Base-by-base conservation (phyloP, 1,140 invertebrate genomes). In the Listronotus bonariensis region DNA sequence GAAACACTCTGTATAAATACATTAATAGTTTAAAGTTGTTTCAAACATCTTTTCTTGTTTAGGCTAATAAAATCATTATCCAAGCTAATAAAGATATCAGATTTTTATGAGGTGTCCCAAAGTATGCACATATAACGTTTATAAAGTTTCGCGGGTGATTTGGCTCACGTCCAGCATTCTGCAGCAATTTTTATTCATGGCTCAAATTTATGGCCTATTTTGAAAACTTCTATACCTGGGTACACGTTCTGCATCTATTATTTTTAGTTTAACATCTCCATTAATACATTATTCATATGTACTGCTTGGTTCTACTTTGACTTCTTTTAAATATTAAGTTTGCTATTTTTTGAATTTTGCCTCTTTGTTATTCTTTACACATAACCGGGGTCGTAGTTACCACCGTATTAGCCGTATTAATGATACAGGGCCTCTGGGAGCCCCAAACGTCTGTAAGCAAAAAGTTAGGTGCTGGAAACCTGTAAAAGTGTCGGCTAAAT, bases 201-300 rank as follows among this genome's bases (percentile, higher is more conserved):
- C 18, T n/a, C 14, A 20, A 45, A 38, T 61, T 52, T 61, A 61
- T 61, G 49, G 20, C 48, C 48, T 46, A 42, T 51, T 52, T 52
- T 42, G 46, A 31, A 46, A 52, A 46, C 32, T 58, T 48, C 43
- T 48, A 46, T 48, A 58, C 56, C 42, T 48, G 45, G 36, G 41
- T 60, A 45, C 57, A 60, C 57, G 57, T 51, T 60, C 46, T 40
- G 57, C 57, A 60, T 60, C 57, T 41, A 60, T 60, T 60, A 60
- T 60, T 60, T 60, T 60, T 60, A 48, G 57, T 36, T 60, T 60
- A 34, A 60, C 20, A 48, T 60, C 57, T 49, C 34, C 26, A 26
- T 51, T 60, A 60, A 60, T 60, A 45, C 57, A 60, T 60, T 60
- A 60, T 60, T 45, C 57, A 60, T 60, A 45, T 60, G 42, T 49